Evolutionary conservation across 2,113 vertebrate species (phyloP).

Genomic region (Euleptes europaea): DNA sequence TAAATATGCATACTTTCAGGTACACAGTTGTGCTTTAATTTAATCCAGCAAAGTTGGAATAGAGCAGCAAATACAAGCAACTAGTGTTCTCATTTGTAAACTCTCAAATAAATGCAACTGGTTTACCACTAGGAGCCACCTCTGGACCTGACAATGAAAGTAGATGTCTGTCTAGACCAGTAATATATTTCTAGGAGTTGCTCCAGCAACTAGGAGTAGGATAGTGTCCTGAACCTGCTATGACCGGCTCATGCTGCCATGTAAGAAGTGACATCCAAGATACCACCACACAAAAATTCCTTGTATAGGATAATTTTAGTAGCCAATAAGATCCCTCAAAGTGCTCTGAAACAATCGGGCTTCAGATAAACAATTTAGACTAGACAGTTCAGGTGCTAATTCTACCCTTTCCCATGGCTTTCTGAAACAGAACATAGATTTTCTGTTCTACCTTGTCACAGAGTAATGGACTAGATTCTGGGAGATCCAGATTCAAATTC

Average conservation of each 20-base stretch:
- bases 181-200: background rate
- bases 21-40: background rate
- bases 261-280: background rate
- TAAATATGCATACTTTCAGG: background rate
- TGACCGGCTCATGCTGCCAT: background rate
- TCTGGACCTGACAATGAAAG: background rate
- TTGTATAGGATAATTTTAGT: background rate
- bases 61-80: background rate
- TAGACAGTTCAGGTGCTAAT: background rate
- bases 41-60: background rate
- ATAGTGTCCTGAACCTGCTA: background rate
- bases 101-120: background rate
- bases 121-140: background rate
- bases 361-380: background rate
- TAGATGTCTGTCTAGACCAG: background rate
- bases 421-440: constrained; percentile 10
- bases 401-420: background rate
- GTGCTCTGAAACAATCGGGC: background rate
- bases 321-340: background rate
- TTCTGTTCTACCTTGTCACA: background rate
- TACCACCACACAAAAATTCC: background rate
- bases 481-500: too few species aligned
- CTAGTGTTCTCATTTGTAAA: background rate
- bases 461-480: too few species aligned
- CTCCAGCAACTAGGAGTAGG: background rate